These are phyloP conservation scores for Pongo abelii DNA, from an alignment of 2,113 vertebrate species.

Conservation along the genomic window DNA sequence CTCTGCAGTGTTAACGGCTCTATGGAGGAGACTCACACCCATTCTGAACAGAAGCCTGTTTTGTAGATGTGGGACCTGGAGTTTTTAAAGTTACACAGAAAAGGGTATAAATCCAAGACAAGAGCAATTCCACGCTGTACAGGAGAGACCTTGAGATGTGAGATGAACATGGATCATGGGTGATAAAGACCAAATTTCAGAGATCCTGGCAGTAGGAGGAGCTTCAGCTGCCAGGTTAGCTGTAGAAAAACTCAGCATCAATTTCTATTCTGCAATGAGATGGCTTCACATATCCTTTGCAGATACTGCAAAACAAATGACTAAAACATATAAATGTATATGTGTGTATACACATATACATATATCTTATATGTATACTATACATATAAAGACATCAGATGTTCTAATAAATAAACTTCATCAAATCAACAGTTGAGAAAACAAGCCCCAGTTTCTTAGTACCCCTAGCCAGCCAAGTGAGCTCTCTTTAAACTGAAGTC, in stretches of 20 bases:
- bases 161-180: not conserved
- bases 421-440: not conserved
- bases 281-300: not conserved
- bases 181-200: not conserved
- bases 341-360: not conserved
- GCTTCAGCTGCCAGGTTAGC: accelerated
- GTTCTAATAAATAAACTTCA: not conserved
- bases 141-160: not conserved
- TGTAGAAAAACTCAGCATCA: not conserved
- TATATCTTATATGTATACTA: not conserved
- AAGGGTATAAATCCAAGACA: not conserved
- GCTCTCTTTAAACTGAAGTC: not conserved
- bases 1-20: not conserved
- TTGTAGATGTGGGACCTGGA: not conserved
- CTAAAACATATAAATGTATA: not conserved
- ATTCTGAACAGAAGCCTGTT: not conserved
- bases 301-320: not conserved
- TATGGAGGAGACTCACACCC: not conserved
- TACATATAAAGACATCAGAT: not conserved
- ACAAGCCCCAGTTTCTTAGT: not conserved
- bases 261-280: not conserved
- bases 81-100: constrained; percentile 22
- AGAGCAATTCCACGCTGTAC: not conserved
- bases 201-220: not conserved
- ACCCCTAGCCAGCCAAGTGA: not conserved